These are phyloP conservation scores for Cavia porcellus DNA, from an alignment of 2,113 vertebrate genomes.

Conservation along the genomic window DNA sequence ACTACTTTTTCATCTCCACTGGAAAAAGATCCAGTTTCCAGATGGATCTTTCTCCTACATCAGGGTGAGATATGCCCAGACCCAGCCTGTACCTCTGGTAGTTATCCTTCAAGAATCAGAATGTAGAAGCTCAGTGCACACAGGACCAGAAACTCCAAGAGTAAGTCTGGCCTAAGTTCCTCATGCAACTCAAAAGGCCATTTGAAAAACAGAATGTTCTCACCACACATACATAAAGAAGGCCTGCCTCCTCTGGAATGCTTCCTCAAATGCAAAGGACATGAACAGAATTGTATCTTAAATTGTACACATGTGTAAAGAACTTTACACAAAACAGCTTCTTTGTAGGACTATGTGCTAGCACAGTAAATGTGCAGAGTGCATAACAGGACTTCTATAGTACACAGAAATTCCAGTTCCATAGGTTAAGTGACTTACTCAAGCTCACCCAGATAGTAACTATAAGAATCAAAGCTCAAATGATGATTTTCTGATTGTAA, in stretches of 20 bases:
- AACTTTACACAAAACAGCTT: not conserved
- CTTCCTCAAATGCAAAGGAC: not conserved
- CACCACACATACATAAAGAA: not conserved
- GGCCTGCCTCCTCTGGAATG: not conserved
- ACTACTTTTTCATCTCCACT: not conserved
- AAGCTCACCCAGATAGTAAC: not conserved
- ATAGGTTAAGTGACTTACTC: not conserved
- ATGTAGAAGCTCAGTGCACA: not conserved
- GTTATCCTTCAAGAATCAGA: not conserved
- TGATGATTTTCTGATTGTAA: not conserved
- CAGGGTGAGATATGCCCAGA: not conserved
- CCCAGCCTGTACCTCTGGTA: not conserved
- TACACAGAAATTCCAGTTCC: not conserved
- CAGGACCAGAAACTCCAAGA: not conserved
- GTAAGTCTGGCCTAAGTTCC: not conserved
- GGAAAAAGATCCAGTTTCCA: not conserved
- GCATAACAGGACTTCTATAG: not conserved
- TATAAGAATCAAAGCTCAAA: not conserved
- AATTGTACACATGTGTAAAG: not conserved
- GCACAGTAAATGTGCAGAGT: not conserved
- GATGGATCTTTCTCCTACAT: not conserved
- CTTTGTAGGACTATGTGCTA: not conserved
- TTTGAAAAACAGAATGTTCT: not conserved
- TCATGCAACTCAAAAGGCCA: not conserved
- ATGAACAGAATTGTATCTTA: not conserved